phyloP scores from a whole-genome alignment of 2,113 vertebrate genomes.

The Chloebia gouldiae region DNA sequence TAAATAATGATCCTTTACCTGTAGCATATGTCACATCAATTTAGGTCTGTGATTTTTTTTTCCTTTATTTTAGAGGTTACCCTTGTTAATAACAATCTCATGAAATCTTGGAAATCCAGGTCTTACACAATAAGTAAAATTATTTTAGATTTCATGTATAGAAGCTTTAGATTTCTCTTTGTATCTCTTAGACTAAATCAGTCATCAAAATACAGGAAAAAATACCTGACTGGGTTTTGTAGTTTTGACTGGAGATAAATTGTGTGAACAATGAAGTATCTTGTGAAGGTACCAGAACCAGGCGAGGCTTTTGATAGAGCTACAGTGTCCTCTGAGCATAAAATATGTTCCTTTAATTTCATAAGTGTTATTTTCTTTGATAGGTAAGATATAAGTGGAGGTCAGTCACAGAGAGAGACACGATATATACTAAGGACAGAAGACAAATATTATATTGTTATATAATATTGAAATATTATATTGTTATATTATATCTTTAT shows the following conservation, averaged over 20 bases:
- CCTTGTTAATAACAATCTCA: background rate
- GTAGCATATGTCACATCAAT: background rate
- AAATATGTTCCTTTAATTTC: background rate
- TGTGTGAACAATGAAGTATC: background rate
- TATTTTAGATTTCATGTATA: background rate
- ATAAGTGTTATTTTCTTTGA: background rate
- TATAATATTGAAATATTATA: background rate
- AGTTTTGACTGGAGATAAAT: background rate
- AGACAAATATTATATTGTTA: no score
- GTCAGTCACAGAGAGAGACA: background rate
- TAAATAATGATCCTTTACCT: background rate
- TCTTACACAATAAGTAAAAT: background rate
- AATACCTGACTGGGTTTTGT: background rate
- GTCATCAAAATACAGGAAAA: background rate
- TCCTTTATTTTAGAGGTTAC: background rate
- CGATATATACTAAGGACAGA: background rate
- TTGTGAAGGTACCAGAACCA: background rate
- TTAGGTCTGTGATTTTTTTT: background rate
- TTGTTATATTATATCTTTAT: background rate
- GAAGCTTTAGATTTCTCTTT: background rate
- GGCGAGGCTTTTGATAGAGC: background rate
- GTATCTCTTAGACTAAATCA: background rate
- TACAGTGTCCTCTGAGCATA: background rate
- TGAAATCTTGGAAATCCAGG: background rate
- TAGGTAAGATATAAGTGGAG: background rate